These are phyloP conservation scores for Cydia pomonella DNA, from an alignment of 1,140 invertebrate genomes.

Conservation along the genomic window DNA sequence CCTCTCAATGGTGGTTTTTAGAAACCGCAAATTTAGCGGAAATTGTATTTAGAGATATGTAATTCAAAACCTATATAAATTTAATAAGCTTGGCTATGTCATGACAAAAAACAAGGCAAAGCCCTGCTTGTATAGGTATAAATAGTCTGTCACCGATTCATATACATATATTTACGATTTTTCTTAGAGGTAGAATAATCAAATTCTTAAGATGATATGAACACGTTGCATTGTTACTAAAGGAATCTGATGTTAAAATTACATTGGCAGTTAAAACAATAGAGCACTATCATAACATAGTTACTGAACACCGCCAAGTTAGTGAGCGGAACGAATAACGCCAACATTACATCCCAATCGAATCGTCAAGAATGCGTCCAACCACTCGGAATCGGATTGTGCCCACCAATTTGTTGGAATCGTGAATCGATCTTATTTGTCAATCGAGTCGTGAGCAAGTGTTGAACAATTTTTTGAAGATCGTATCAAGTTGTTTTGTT, in stretches of 20 bases:
- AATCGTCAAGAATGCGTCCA: neutral
- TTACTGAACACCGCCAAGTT: neutral
- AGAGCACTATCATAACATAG: neutral
- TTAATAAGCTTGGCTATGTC: too few species aligned
- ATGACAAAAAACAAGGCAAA: too few species aligned
- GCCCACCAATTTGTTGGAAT: neutral
- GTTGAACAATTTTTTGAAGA: neutral
- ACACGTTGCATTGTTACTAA: neutral
- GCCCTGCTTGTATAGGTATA: too few species aligned
- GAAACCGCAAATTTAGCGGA: neutral
- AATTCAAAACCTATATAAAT: too few species aligned
- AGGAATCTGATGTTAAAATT: neutral
- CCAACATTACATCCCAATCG: neutral
- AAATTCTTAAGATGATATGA: too few species aligned
- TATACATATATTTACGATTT: too few species aligned
- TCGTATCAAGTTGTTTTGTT: neutral
- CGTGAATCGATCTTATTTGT: neutral
- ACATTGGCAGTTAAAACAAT: neutral
- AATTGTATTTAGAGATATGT: neutral
- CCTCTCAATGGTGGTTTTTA: neutral
- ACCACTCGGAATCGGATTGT: neutral
- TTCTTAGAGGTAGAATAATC: too few species aligned
- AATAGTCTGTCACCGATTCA: too few species aligned
- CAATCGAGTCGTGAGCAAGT: constrained; percentile 3
- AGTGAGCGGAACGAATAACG: neutral